Evolutionary conservation across 2,113 vertebrate genomes (phyloP).

Genomic region (Urocitellus parryii): DNA sequence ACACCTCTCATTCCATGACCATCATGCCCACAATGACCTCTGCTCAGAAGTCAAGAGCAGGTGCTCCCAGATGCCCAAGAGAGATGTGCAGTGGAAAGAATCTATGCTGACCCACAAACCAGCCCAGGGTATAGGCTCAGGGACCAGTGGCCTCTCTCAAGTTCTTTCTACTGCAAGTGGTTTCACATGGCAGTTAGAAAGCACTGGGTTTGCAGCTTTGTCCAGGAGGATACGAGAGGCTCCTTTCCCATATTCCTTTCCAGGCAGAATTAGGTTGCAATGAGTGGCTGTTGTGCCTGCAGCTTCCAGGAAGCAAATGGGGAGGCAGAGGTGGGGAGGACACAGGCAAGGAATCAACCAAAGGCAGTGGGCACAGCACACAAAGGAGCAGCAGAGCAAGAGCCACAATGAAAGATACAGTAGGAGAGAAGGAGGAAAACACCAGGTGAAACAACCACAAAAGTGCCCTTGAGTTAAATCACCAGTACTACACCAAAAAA

Average conservation of each 20-base stretch:
- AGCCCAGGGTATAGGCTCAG: conserved; percentile 92
- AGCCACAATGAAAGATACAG: too few species aligned
- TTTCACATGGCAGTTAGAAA: neutral
- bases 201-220: neutral
- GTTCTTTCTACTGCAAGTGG: neutral
- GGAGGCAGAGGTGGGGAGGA: too few species aligned
- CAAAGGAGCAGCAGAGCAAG: too few species aligned
- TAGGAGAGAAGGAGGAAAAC: too few species aligned
- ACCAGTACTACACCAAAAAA: too few species aligned
- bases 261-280: neutral
- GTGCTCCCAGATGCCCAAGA: conserved; percentile 93
- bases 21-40: conserved; percentile 92
- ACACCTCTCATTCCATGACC: conserved; percentile 96
- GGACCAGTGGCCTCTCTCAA: neutral
- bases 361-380: too few species aligned
- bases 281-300: neutral
- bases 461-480: too few species aligned
- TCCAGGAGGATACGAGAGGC: neutral
- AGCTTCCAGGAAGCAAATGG: too few species aligned
- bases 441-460: too few species aligned
- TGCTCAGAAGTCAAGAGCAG: conserved; percentile 93
- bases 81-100: conserved; percentile 93
- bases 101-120: conserved; percentile 93
- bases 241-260: neutral
- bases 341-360: too few species aligned